Percentiles rank a stretch among this genome's conserved stretches.
Evolutionary conservation across 2,888 invertebrate genomes (phyloP).

Genomic region (Eupithecia dodoneata): DNA sequence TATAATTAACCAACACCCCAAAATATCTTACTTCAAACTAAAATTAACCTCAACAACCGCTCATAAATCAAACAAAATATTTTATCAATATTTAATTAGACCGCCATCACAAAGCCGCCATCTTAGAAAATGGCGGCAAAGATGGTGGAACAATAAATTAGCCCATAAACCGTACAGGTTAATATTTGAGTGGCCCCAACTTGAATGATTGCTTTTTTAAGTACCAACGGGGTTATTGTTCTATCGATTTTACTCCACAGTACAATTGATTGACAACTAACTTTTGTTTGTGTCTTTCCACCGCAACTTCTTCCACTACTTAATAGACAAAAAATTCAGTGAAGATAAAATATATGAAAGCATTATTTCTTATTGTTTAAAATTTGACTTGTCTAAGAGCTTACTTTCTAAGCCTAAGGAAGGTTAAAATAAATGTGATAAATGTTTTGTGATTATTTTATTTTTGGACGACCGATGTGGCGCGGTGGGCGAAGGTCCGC

Average conservation of each 20-base stretch:
- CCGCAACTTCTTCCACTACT: background rate
- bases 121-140: constrained; percentile 50
- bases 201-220: constrained; percentile 40
- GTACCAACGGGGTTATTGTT: constrained; percentile 13
- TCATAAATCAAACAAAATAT: constrained; percentile 47
- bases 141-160: constrained; percentile 52
- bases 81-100: constrained; percentile 59
- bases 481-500: too few relatives aligned
- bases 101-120: constrained; percentile 29
- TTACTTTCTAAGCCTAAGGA: too few relatives aligned
- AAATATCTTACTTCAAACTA: constrained; percentile 15
- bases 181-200: constrained; percentile 49
- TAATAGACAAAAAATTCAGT: background rate
- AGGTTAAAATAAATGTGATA: too few relatives aligned
- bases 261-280: background rate
- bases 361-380: too few relatives aligned
- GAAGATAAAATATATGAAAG: background rate
- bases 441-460: too few relatives aligned
- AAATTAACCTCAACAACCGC: constrained; percentile 31
- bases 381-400: too few relatives aligned
- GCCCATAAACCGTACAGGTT: constrained; percentile 49
- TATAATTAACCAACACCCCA: background rate
- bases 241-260: background rate
- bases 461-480: too few relatives aligned
- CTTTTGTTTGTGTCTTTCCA: background rate